Base-by-base conservation (phyloP, 2,797 vertebrate species). In the Ctenopoma multispine region DNA sequence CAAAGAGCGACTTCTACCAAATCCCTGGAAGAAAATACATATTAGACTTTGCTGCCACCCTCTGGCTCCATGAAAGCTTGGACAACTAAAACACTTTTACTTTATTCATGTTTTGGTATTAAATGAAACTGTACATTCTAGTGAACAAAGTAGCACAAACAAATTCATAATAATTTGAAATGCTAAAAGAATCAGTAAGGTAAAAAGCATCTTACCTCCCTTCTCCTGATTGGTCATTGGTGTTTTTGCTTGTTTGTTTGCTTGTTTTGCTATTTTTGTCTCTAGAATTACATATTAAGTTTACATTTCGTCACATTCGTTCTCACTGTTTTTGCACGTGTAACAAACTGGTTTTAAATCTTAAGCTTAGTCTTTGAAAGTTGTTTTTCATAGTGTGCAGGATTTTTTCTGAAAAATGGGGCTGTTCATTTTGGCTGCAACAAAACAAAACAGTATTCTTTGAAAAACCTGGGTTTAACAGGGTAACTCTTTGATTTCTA, bases 1-100 rank as follows among this genome's bases (percentile, higher is more conserved):
- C 67, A 96, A 79, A 11, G 96, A 96, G 58, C 82, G 91, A 70
- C 90, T 93, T 75, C 93, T 82, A 29, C 89, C 86, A 75, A 91
- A 82, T 67, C 74, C 86, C 95, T 95, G 73, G 65, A 72, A 27
- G 69, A 74, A 40, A 76, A 87, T 31, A 20, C 36, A 38, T 4
- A 44, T 65, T 56, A 49, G 78, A 69, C 85, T 91, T 58, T 93
- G 90, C 89, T 93, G 88, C 91, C 93, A 84, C 81, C 92, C 4
- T 72, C 83, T 92, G 93, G 90, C 55, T 54, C 47, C 46, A 69
- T 20, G 15, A 7, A 62, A 41, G 3, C 20, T 40, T 36, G 36
- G n/a, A 21, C 3, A 29, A 51, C 7, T 47, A 41, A 50, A 40
- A 13, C 13, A 12, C 46, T 34, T 50, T 6, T 21, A 55, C 2